phyloP scores from a whole-genome alignment of 2,113 vertebrate genomes.

The Callithrix jacchus region DNA sequence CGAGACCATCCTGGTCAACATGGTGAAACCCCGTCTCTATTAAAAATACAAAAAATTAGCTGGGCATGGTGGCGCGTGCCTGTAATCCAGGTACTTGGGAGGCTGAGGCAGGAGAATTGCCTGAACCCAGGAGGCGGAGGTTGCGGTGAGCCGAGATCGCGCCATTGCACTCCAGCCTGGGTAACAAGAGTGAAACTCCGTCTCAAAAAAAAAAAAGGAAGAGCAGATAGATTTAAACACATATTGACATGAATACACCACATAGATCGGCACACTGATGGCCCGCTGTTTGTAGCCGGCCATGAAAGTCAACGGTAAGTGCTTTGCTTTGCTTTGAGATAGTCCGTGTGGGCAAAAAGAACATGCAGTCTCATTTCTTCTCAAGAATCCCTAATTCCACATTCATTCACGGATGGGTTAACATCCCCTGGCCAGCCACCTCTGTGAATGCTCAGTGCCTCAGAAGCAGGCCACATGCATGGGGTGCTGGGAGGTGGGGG shows the following conservation, averaged over 20 bases:
- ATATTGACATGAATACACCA: background rate
- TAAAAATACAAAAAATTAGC: too few species aligned
- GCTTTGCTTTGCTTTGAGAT: background rate
- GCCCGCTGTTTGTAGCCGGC: background rate
- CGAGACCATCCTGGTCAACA: too few species aligned
- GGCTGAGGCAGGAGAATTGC: too few species aligned
- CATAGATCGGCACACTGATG: background rate
- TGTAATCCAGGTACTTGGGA: too few species aligned
- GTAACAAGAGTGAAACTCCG: too few species aligned
- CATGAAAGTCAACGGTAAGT: background rate
- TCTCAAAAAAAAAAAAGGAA: background rate
- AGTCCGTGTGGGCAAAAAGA: background rate
- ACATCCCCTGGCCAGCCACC: background rate
- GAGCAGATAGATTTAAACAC: background rate
- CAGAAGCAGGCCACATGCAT: background rate
- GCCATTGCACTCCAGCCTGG: too few species aligned
- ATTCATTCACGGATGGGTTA: background rate
- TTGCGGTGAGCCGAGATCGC: too few species aligned
- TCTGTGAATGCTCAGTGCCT: background rate
- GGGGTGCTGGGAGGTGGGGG: accelerated
- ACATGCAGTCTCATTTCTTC: accelerated
- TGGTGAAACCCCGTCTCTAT: too few species aligned
- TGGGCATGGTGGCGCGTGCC: too few species aligned
- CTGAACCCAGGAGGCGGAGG: too few species aligned
- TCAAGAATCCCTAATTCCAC: background rate